Conservation (phyloP, 1,140 invertebrate species). For the Brachionus calyciflorus region DNA sequence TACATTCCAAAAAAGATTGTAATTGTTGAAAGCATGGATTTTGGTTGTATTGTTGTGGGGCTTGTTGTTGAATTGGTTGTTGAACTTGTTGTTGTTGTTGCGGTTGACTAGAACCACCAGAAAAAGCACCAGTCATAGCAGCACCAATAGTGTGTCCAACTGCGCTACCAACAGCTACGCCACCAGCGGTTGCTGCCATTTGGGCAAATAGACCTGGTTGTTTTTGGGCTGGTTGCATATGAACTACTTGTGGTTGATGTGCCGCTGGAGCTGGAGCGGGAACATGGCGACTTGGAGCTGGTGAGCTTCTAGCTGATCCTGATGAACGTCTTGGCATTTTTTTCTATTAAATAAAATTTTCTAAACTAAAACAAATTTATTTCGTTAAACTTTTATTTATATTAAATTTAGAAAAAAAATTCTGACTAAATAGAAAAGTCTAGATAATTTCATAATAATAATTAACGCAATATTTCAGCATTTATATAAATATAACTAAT, state of each 20-base stretch:
- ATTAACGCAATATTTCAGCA: conserved; percentile 28
- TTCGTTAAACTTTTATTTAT: conserved; percentile 4
- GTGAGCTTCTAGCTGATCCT: conserved; percentile 40
- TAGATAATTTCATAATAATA: conserved; percentile 18
- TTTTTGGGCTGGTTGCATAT: not conserved
- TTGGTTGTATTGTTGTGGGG: conserved; percentile 50
- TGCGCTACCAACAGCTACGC: conserved; percentile 80
- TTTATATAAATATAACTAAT: no score
- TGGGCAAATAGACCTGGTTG: conserved; percentile 48
- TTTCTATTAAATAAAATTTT: no score
- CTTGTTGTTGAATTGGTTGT: conserved; percentile 48
- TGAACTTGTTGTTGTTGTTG: conserved; percentile 55
- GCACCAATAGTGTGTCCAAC: conserved; percentile 80
- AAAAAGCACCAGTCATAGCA: conserved; percentile 76
- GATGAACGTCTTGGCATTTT: conserved; percentile 47
- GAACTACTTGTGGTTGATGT: conserved; percentile 2
- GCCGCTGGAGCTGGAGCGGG: conserved; percentile 11
- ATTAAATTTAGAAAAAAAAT: not conserved
- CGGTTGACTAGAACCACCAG: conserved; percentile 67
- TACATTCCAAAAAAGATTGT: conserved; percentile 82
- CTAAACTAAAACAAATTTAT: no score
- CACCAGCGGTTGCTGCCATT: conserved; percentile 75
- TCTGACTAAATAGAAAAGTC: not conserved
- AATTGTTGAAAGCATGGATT: conserved; percentile 63
- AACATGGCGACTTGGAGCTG: conserved; percentile 36